phyloP scores from a whole-genome alignment of 2,797 vertebrate species.

The Oreochromis mossambicus region DNA sequence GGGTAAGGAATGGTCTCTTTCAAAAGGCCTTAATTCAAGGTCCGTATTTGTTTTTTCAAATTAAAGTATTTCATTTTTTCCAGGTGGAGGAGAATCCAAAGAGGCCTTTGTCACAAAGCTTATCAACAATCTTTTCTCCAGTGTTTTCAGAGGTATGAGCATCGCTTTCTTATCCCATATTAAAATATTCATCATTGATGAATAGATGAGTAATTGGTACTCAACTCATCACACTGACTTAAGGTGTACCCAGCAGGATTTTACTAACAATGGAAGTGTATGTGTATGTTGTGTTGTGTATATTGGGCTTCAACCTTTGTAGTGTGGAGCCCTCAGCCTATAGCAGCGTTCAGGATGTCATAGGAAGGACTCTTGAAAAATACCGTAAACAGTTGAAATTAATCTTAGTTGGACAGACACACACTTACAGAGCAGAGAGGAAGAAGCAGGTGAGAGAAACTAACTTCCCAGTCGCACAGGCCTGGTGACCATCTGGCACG shows the following conservation, averaged over 20 bases:
- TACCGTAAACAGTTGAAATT: neutral
- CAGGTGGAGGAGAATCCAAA: conserved; percentile 83
- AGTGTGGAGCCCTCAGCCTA: neutral
- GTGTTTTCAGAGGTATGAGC: conserved; percentile 90
- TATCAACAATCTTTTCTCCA: conserved; percentile 90
- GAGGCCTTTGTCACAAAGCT: conserved; percentile 87
- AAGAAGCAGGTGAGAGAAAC: neutral
- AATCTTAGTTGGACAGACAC: neutral
- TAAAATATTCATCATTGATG: neutral
- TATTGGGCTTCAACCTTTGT: no score
- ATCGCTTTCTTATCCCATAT: neutral
- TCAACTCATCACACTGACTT: neutral
- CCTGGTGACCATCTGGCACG: neutral
- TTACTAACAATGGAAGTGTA: neutral
- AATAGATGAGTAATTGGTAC: neutral
- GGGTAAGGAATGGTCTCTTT: neutral
- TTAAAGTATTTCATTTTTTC: conserved; percentile 1
- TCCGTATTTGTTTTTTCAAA: neutral
- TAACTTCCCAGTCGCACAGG: neutral
- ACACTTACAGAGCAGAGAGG: neutral
- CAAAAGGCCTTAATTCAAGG: neutral
- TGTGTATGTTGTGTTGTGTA: neutral
- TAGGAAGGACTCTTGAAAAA: neutral
- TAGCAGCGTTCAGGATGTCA: neutral
- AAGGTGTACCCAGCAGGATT: neutral